phyloP scores from a whole-genome alignment of 2,797 vertebrate genomes.

The Micrastur ruficollis region DNA sequence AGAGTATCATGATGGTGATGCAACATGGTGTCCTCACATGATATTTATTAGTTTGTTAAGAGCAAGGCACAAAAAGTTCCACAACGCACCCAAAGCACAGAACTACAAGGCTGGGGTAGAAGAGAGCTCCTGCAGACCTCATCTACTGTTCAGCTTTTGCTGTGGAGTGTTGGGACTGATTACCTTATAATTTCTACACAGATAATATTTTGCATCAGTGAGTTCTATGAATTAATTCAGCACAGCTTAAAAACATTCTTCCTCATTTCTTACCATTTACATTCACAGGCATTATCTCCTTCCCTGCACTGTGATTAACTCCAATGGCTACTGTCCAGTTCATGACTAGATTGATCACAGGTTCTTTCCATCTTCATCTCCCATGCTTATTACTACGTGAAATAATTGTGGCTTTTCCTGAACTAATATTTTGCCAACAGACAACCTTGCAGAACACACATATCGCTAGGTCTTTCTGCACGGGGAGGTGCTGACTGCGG shows the following conservation, averaged over 20 bases:
- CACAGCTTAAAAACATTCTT: neutral
- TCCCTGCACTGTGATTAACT: neutral
- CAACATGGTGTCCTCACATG: neutral
- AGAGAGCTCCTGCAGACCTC: neutral
- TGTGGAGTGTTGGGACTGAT: neutral
- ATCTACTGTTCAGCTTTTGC: neutral
- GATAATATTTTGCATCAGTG: neutral
- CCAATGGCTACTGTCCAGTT: neutral
- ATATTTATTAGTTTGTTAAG: neutral
- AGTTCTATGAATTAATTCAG: neutral
- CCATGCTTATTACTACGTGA: neutral
- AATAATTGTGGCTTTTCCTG: neutral
- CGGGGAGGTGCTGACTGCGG: neutral
- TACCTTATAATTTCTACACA: neutral
- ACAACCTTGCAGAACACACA: neutral
- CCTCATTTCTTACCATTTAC: neutral
- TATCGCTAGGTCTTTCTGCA: neutral
- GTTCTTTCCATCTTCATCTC: neutral
- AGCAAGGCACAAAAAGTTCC: neutral
- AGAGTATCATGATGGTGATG: neutral
- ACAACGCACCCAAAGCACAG: neutral
- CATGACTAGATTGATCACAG: neutral
- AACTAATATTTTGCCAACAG: neutral
- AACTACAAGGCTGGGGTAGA: neutral
- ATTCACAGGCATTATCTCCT: neutral